These are phyloP conservation scores for Petrocephalus sullivani DNA, from an alignment of 2,797 vertebrate species.

Conservation along the genomic window DNA sequence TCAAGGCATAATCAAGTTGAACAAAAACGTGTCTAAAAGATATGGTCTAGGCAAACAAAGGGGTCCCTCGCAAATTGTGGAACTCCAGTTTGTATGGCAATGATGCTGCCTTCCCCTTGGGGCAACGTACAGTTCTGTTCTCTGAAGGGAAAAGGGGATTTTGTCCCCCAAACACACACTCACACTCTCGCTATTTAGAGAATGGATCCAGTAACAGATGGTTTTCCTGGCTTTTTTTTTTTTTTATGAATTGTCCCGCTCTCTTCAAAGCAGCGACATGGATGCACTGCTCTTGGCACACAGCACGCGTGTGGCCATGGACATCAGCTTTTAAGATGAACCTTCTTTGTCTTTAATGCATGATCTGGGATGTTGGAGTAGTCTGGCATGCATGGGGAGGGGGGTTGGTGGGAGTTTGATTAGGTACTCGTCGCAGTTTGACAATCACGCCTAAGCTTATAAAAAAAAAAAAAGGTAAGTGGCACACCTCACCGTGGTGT, in stretches of 20 bases:
- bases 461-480: too few species aligned
- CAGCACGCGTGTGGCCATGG: not conserved
- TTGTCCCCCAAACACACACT: not conserved
- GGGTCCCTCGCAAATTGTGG: not conserved
- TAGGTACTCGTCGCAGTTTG: not conserved
- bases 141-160: not conserved
- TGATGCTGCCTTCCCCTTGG: not conserved
- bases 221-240: not conserved
- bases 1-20: not conserved
- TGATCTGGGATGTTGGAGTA: too few species aligned
- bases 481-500: not conserved
- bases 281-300: not conserved
- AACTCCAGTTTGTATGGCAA: not conserved
- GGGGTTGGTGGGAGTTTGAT: not conserved
- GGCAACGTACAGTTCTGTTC: not conserved
- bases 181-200: not conserved
- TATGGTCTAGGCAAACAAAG: not conserved
- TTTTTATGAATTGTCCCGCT: not conserved
- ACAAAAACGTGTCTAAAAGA: not conserved
- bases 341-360: too few species aligned
- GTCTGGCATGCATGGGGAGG: not conserved
- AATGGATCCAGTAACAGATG: not conserved
- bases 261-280: not conserved
- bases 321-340: not conserved
- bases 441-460: not conserved